Percentiles rank a stretch among this genome's conserved stretches.
These are phyloP conservation scores for Heterodera filipjevi DNA, from an alignment of 2,888 invertebrate genomes.

Conservation along the genomic window DNA sequence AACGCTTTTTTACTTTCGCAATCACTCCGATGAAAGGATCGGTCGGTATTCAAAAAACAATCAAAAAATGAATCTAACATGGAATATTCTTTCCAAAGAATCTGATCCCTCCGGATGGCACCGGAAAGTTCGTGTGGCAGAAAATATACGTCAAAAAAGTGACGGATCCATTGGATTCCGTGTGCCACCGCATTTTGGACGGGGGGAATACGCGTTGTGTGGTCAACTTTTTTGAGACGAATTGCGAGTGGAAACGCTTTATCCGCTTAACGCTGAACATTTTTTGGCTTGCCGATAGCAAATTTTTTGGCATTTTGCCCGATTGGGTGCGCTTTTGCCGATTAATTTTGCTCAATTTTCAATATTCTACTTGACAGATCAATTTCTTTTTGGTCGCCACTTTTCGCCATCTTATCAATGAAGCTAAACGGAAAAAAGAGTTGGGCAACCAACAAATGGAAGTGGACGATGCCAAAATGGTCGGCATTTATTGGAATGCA, in stretches of 20 bases:
- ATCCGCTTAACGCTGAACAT: background rate
- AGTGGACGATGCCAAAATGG: background rate
- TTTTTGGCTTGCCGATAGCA: background rate
- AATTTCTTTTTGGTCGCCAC: background rate
- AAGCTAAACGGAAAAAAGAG: background rate
- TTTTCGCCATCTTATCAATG: background rate
- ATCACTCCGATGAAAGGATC: background rate
- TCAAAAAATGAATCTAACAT: background rate
- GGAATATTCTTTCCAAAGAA: background rate
- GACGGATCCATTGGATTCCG: background rate
- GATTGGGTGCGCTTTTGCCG: background rate
- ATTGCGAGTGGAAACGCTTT: background rate
- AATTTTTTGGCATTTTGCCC: background rate
- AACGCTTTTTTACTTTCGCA: background rate
- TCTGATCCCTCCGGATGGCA: background rate
- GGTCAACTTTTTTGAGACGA: background rate
- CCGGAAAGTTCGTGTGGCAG: background rate
- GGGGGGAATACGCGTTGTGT: background rate
- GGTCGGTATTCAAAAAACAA: background rate
- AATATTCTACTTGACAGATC: background rate
- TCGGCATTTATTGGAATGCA: slow-evolving; percentile 1
- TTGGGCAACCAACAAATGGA: background rate
- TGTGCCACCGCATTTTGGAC: background rate
- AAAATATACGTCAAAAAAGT: background rate
- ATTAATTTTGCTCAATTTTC: background rate